Evolutionary conservation across 2,888 invertebrate species (phyloP).

Genomic region (Eledona agricola): DNA sequence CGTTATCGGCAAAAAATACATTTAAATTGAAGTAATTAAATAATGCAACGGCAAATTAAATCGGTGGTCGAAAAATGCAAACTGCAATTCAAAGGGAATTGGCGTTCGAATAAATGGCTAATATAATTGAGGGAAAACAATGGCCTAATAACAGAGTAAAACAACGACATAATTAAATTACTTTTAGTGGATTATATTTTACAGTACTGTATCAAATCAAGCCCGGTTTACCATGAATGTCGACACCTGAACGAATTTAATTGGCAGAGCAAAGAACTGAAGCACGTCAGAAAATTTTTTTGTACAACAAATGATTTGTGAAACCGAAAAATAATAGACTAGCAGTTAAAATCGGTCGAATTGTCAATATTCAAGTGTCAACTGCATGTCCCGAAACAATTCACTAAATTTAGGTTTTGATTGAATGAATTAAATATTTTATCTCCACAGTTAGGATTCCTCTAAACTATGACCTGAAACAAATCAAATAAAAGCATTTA

Average conservation of each 20-base stretch:
- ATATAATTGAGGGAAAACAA: conserved; percentile 31
- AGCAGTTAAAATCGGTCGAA: conserved; percentile 24
- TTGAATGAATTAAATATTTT: no score
- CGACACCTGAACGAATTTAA: conserved; percentile 27
- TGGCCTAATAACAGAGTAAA: conserved; percentile 25
- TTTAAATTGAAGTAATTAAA: conserved; percentile 21
- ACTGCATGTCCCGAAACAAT: conserved; percentile 33
- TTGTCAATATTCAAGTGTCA: conserved; percentile 36
- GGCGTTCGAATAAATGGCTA: conserved; percentile 22
- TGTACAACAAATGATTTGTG: no score
- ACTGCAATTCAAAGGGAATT: conserved; percentile 29
- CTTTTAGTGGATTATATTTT: conserved; percentile 28
- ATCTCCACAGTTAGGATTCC: conserved; percentile 14
- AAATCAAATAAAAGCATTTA: conserved; percentile 40
- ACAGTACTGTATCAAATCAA: conserved; percentile 25
- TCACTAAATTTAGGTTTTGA: conserved; percentile 25
- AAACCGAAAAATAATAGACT: no score
- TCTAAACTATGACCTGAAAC: conserved; percentile 8
- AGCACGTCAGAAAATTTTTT: conserved; percentile 23
- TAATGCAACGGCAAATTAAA: conserved; percentile 18
- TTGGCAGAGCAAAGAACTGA: conserved; percentile 18
- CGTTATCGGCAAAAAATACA: conserved; percentile 15
- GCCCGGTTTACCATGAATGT: conserved; percentile 17
- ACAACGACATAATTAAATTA: conserved; percentile 26
- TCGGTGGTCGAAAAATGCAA: conserved; percentile 22